Evolutionary conservation across 2,888 invertebrate genomes (phyloP).

Genomic region (Mesodorylaimus sp.): DNA sequence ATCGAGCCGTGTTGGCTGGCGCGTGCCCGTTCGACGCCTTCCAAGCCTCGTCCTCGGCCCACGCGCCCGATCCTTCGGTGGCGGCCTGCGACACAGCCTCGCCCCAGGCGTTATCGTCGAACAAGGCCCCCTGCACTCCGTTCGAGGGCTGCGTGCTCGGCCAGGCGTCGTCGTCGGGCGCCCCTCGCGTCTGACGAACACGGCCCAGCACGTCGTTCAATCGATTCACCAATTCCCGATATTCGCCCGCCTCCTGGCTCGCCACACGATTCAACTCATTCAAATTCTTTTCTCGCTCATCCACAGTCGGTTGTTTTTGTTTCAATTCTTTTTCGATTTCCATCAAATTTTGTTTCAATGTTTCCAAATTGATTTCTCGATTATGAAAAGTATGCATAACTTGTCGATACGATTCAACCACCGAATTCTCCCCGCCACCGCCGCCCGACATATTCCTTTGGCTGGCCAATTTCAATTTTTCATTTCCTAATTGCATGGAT

Average conservation of each 20-base stretch:
- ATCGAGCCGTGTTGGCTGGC: constrained; percentile 45
- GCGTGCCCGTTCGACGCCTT: neutral
- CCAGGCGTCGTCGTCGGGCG: neutral
- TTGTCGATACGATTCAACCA: constrained; percentile 16
- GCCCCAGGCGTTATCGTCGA: constrained; percentile 8
- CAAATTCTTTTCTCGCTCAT: constrained; percentile 1
- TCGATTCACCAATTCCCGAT: neutral
- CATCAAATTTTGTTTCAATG: constrained; percentile 48
- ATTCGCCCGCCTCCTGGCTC: neutral
- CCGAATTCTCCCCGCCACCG: constrained; percentile 18
- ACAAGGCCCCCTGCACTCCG: neutral
- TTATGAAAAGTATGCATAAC: constrained; percentile 47
- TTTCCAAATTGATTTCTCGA: constrained; percentile 54
- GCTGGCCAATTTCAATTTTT: constrained; percentile 1
- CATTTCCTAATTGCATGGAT: neutral
- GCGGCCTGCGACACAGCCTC: constrained; percentile 27
- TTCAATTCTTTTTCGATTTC: constrained; percentile 34
- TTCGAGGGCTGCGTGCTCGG: neutral
- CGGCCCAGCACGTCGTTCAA: neutral
- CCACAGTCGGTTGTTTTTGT: constrained; percentile 3
- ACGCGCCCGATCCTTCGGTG: constrained; percentile 14
- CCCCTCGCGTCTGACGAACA: neutral
- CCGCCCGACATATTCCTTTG: neutral
- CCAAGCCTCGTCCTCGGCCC: constrained; percentile 2
- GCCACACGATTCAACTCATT: neutral